Evolutionary conservation across 2,888 invertebrate species (phyloP), one percentile per base, ranked within the genome.

Genomic region (Apamea anceps): DNA sequence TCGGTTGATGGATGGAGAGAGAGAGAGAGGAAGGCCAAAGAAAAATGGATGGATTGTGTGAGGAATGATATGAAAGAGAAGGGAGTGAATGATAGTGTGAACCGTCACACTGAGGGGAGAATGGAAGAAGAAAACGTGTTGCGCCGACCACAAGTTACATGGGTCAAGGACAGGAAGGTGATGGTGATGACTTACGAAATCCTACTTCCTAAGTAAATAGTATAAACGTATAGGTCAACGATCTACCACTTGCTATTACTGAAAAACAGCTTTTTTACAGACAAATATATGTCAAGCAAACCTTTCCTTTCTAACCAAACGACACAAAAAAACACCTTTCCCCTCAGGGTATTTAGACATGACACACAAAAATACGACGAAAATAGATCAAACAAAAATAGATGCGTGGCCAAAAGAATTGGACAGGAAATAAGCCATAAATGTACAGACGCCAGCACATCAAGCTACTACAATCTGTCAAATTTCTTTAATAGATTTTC

Each of bases 311-410:
- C 54, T 8, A 32, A n/a, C 4, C 12, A 42, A 42, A 42, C 12
- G 72, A n/a, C 28, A 15, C 15, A 10, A n/a, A 48, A 32, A 42
- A 18, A 65, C 32, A 45, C 72, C 54, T 28, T 37, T 18, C 2
- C 1, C 67, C 32, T 32, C 2, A 45, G 42, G 51, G 7, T 62
- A 72, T 72, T 71, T 65, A 32, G 28, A 57, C 60, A 0, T 68
- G 68, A 28, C 15, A 48, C 25, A 75, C 10, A 65, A 73, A 72
- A 57, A 63, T 37, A 45, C 7, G 51, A 62, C 28, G 42, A 62
- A 57, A 77, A 74, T 60, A 75, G 10, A 72, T 66, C 48, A 67
- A 15, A 75, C 60, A 37, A 32, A 73, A 85, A 84, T 79, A 85
- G 76, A 68, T 74, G 28, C 65, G 76, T 82, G 63, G 54, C 37